Percentiles rank a stretch among this genome's conserved stretches.
Conservation (phyloP, 2,888 invertebrate genomes). For the Melinaea marsaeus region DNA sequence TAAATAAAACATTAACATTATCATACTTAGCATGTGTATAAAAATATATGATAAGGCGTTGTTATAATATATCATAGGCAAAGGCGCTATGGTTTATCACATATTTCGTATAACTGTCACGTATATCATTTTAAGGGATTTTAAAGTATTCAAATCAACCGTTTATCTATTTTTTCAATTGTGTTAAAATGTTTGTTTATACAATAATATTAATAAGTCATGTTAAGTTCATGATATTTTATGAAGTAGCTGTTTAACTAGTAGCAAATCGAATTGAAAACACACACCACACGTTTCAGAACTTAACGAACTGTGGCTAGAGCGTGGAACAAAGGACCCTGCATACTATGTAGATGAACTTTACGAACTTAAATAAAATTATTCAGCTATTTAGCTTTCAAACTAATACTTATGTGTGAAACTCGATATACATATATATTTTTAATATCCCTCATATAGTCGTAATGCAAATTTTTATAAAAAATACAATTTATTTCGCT, state of each 20-base stretch:
- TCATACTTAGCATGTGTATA: slow-evolving; percentile 24
- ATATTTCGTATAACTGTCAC: neutral
- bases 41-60: slow-evolving; percentile 3
- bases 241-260: neutral
- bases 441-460: neutral
- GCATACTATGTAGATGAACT: slow-evolving; percentile 4
- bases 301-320: slow-evolving; percentile 8
- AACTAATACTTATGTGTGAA: neutral
- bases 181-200: no score
- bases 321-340: slow-evolving; percentile 2
- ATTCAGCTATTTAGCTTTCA: neutral
- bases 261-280: slow-evolving; percentile 4
- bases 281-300: slow-evolving; percentile 6
- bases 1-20: slow-evolving; percentile 26
- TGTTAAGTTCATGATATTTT: neutral
- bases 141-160: no score
- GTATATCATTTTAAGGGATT: neutral
- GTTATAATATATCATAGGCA: neutral
- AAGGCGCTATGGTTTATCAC: no score
- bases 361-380: slow-evolving; percentile 2
- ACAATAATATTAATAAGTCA: neutral
- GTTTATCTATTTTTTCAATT: no score
- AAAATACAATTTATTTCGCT: neutral
- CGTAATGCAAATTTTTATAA: neutral
- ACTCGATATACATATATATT: neutral